Base-by-base conservation (phyloP, 2,888 invertebrate species). In the Rhodophaea formosa region DNA sequence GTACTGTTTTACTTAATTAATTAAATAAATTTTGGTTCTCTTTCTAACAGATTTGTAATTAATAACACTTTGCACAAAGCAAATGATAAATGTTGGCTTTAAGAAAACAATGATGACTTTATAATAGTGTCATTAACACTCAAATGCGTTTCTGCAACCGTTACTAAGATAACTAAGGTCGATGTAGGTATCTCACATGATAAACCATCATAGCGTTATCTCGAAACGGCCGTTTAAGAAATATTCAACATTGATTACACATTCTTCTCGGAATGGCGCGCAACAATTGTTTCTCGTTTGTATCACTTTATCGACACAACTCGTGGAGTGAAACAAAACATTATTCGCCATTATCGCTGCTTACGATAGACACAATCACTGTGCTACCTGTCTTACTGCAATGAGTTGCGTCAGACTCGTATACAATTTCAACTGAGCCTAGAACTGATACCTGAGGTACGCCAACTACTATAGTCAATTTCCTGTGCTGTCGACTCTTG, bases 321-420 rank as follows among this genome's bases (percentile, higher is more conserved):
- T 53, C 30, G 53, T 32, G 53, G 46, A 53, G 53, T 32, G 53
- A 53, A 53, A 44, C 35, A 46, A 55, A 44, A 32, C 44, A 49
- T 44, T 32, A 45, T 23, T 45, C 53, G 15, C 14, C 30, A 43
- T 53, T 53, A 44, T 44, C 44, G 30, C 30, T 16, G 16, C 35
- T 39, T 35, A 51, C 35, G 8, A 51, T 17, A 16, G 17, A 16
- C 39, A 39, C 39, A 39, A 39, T 39, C 1, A n/a, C 12, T 12
- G n/a, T n/a, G 12, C 8, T 35, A 39, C 39, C 39, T n/a, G 8
- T n/a, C 10, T 51, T 35, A 16, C 35, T n/a, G 35, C 14, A 30
- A 49, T 15, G 2, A 8, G 12, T 39, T 39, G 39, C 8, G 12
- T 8, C n/a, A 39, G n/a, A 8, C n/a, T 39, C 39, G 10, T 1